Conservation (phyloP, 2,888 invertebrate genomes). For the Xestoiulus laeticollis region DNA sequence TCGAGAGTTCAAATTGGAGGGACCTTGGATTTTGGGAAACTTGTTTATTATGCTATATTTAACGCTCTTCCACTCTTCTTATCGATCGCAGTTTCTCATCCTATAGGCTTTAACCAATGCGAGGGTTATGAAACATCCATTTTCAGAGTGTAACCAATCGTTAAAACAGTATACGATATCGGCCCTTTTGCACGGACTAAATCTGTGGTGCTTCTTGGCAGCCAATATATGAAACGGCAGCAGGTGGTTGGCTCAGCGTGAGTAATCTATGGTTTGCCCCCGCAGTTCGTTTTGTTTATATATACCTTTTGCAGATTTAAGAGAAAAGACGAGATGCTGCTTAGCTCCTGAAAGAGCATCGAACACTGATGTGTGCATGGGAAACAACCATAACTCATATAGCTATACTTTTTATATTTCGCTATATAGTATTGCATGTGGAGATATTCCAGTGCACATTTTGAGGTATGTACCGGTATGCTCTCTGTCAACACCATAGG, state of each 20-base stretch:
- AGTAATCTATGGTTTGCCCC: background rate
- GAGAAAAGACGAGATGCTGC: background rate
- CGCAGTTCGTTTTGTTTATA: background rate
- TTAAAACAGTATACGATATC: no score
- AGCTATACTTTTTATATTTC: background rate
- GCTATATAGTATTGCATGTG: background rate
- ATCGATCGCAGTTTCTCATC: background rate
- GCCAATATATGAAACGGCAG: background rate
- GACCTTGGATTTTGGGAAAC: background rate
- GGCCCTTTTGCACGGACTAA: no score
- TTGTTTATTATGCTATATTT: background rate
- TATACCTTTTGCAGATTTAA: background rate
- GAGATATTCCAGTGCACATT: background rate
- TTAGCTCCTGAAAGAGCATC: background rate
- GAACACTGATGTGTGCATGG: background rate
- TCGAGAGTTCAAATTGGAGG: background rate
- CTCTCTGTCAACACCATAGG: background rate
- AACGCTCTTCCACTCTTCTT: background rate
- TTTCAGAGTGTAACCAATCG: no score
- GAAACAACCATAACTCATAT: background rate
- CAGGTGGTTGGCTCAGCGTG: slow-evolving; percentile 10
- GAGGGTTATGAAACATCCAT: no score
- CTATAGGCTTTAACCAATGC: background rate
- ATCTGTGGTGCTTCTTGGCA: background rate
- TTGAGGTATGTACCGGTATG: background rate